Percentiles rank a stretch among this genome's conserved stretches.
These are phyloP conservation scores for Andrena hattorfiana DNA, from an alignment of 2,888 invertebrate species.

Conservation along the genomic window DNA sequence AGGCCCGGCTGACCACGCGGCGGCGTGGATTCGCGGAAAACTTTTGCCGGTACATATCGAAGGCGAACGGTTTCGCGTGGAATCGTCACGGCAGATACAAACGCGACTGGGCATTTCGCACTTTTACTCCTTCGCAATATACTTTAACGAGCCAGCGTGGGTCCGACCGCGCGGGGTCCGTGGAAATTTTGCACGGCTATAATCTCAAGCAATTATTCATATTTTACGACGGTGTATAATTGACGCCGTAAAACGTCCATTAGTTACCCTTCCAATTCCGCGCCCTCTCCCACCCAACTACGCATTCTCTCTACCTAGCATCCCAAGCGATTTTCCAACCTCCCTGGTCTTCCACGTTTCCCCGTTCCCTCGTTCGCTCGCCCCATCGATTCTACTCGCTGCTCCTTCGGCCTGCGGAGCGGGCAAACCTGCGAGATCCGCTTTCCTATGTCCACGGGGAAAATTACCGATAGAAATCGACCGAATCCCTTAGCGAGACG, in stretches of 20 bases:
- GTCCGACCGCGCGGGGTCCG: conserved; percentile 36
- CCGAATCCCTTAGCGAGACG: background rate
- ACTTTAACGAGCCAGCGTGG: conserved; percentile 66
- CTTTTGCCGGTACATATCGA: background rate
- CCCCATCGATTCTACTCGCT: conserved; percentile 60
- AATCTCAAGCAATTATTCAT: conserved; percentile 80
- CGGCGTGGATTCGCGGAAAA: background rate
- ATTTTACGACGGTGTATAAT: conserved; percentile 81
- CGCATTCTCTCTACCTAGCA: conserved; percentile 5
- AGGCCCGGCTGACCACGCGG: background rate
- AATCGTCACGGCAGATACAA: background rate
- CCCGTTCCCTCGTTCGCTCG: background rate
- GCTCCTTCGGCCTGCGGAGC: conserved; percentile 29
- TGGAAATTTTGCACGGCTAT: conserved; percentile 74
- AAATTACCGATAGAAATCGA: conserved; percentile 46
- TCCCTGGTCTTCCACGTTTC: conserved; percentile 13
- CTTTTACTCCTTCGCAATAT: conserved; percentile 61
- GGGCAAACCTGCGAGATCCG: conserved; percentile 6
- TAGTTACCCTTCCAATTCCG: conserved; percentile 76
- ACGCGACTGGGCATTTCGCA: conserved; percentile 47
- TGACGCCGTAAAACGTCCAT: conserved; percentile 82
- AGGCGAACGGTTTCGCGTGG: background rate
- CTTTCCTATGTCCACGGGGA: background rate
- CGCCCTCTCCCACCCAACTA: conserved; percentile 12
- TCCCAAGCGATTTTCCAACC: conserved; percentile 53